Evolutionary conservation across 2,113 vertebrate species (phyloP).

Genomic region (Dasyprocta punctata): DNA sequence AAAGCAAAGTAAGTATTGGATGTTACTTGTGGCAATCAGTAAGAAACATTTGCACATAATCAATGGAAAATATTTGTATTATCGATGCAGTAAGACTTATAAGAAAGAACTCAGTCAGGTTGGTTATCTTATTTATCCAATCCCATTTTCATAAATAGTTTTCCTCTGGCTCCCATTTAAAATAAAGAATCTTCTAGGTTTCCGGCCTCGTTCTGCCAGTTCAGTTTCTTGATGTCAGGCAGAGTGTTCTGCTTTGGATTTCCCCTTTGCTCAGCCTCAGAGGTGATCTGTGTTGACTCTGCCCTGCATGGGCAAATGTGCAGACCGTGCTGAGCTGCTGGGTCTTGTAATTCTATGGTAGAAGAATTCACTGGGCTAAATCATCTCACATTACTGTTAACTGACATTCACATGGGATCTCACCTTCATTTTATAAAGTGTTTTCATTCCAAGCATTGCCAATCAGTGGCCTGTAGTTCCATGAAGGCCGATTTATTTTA

Average conservation of each 20-base stretch:
- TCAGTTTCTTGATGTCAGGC: not conserved
- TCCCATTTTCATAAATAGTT: not conserved
- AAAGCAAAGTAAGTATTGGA: not conserved
- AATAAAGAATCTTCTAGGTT: slow-evolving; percentile 28
- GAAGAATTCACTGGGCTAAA: not conserved
- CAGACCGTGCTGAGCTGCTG: not conserved
- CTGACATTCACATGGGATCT: slow-evolving; percentile 33
- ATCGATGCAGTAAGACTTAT: not conserved
- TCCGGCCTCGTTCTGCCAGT: not conserved
- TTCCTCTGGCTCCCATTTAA: not conserved
- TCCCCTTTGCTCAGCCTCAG: not conserved
- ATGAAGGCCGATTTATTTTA: not conserved
- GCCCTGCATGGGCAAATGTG: not conserved
- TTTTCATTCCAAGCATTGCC: slow-evolving; percentile 6
- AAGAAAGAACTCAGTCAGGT: not conserved
- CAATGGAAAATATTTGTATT: not conserved
- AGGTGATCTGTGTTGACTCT: not conserved
- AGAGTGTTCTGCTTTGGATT: not conserved
- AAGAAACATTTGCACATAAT: slow-evolving; percentile 25
- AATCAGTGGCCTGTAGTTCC: not conserved
- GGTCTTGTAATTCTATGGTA: not conserved
- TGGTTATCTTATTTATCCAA: not conserved
- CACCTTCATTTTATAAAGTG: not conserved
- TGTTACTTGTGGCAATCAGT: not conserved
- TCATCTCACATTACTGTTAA: not conserved